Base-by-base conservation (phyloP, 2,797 vertebrate species). In the Champsocephalus gunnari region DNA sequence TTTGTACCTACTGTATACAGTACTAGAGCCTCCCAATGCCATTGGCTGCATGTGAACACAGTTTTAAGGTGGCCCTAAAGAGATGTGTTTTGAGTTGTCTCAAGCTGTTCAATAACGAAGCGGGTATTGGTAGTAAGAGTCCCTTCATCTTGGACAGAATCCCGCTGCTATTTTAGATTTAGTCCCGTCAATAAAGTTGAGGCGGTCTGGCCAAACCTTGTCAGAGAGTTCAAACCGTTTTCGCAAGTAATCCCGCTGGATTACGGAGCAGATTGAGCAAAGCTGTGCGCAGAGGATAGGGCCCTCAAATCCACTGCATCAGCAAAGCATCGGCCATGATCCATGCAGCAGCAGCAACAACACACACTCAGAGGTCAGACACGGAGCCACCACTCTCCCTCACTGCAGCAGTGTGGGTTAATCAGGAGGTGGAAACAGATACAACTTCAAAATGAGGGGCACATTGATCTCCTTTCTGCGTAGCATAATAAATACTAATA, bases 241-340 rank as follows among this genome's bases (percentile, higher is more conserved):
- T 91, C 56, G 24, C 24, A 66, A 80, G 62, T 94, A 93, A 94
- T 94, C 92, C 92, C 32, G 28, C 48, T 85, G 89, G 92, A 93
- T 93, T 93, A 93, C 50, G 56, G 69, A 87, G 80, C 89, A 92
- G 93, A 92, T 93, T 92, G 89, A 89, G 84, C 76, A 90, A 89
- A 92, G 64, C 88, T 67, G 75, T 51, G 77, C 81, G 83, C 50
- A 82, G 75, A 84, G 81, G 86, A 85, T 83, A 71, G 66, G 55
- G 47, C 28, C 19, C 34, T 53, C 74, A 90, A 91, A 92, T 91
- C 89, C 89, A 83, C 50, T 13, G 69, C 70, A 74, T 77, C 77
- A 85, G 81, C 71, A 68, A 72, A 83, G 66, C 74, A 81, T 74
- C 71, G 75, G 79, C 83, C 83, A 89, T 87, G 85, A 91, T 85